Evolutionary conservation across 2,797 vertebrate genomes (phyloP).

Genomic region (Rhinatrema bivittatum): DNA sequence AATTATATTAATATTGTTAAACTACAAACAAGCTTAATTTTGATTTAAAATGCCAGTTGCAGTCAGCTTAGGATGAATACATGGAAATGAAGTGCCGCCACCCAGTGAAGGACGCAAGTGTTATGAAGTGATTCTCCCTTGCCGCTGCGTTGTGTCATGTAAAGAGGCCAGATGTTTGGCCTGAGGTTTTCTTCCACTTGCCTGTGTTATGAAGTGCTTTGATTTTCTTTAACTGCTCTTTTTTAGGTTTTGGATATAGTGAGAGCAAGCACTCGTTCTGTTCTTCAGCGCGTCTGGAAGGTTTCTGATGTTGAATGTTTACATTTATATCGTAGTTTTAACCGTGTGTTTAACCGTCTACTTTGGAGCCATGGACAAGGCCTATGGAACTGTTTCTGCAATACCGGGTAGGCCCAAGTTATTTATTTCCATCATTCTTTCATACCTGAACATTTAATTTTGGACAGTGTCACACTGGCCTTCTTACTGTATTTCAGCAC

Average conservation of each 20-base stretch:
- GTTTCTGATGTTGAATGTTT: conserved; percentile 83
- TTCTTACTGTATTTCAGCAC: too few relatives aligned
- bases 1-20: neutral
- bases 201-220: conserved; percentile 18
- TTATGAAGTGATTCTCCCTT: neutral
- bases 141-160: neutral
- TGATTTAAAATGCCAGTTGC: conserved; percentile 6
- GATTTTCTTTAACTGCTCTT: conserved; percentile 15
- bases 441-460: neutral
- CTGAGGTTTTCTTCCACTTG: conserved; percentile 6
- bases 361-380: conserved; percentile 96
- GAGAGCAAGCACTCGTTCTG: conserved; percentile 72
- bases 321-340: conserved; percentile 83
- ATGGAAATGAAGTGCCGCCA: conserved; percentile 7
- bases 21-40: conserved; percentile 21
- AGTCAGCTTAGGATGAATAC: conserved; percentile 10
- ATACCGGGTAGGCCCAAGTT: conserved; percentile 73
- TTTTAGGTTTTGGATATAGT: conserved; percentile 91
- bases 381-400: conserved; percentile 94
- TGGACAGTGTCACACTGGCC: neutral
- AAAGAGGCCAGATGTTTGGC: neutral
- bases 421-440: conserved; percentile 5
- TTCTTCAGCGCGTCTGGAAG: conserved; percentile 85
- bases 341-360: conserved; percentile 85
- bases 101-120: neutral